Evolutionary conservation across 2,113 vertebrate species (phyloP), one percentile per base, ranked within the genome.

Genomic region (Porphyrio hochstetteri): DNA sequence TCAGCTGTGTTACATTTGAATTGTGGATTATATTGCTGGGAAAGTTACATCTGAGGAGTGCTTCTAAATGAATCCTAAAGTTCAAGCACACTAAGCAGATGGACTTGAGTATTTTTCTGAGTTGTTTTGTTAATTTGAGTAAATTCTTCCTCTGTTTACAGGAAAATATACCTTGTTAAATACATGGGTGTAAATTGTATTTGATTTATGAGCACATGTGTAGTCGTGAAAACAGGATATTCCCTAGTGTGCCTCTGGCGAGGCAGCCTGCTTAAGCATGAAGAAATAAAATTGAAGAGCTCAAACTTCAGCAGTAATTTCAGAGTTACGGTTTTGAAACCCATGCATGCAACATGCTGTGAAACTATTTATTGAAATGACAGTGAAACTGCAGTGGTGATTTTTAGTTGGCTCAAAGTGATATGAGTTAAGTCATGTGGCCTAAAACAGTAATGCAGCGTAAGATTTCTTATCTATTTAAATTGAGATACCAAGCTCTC

Each of bases 31-130:
- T 59, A n/a, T 67, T 74, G 17, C 42, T 70, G 81, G 29, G 16
- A 11, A 56, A 27, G 9, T 89, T 64, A 75, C 7, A 55, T 44
- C 12, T 24, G 44, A 61, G 27, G 28, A 15, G 16, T 60, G 33
- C 40, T 86, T 69, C 33, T 38, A 38, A 70, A 53, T 1, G 4
- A 78, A n/a, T 29, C 19, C 10, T 65, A 0, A 86, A 81, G 40
- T n/a, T 56, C 29, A 74, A 15, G 15, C 0, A 0, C 28, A 8
- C 6, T 77, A 44, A 67, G n/a, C n/a, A 57, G 52, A 46, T 25
- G 17, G 7, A 38, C 33, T 46, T 65, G 10, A 35, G 28, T 53
- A 25, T 70, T 89, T 78, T 94, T 63, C 35, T 36, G 77, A n/a
- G 18, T 85, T 85, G 12, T 85, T 84, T 31, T 71, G 5, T 79